A percentile compares a stretch with the other conserved stretches of the same genome.
These are phyloP conservation scores for Trissolcus brochymenae DNA, from an alignment of 2,888 invertebrate species.

Conservation along the genomic window DNA sequence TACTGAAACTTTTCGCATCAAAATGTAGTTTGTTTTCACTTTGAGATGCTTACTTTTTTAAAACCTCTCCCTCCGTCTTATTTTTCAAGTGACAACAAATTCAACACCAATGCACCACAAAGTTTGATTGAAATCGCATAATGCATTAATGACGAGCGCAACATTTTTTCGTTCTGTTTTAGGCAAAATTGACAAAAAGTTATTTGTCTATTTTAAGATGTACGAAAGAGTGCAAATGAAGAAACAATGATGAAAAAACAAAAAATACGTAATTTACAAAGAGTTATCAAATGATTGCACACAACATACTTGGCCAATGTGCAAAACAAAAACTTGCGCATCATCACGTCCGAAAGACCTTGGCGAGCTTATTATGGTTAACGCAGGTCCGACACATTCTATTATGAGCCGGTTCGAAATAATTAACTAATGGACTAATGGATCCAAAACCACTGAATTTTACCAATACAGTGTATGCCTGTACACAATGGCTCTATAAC, in stretches of 20 bases:
- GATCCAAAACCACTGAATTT: slow-evolving; percentile 60
- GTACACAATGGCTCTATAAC: slow-evolving; percentile 32
- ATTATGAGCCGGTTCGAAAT: slow-evolving; percentile 68
- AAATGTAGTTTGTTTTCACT: too few relatives aligned
- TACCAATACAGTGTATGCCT: slow-evolving; percentile 41
- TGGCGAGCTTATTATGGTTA: slow-evolving; percentile 61
- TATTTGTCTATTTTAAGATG: too few relatives aligned
- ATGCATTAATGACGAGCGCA: too few relatives aligned
- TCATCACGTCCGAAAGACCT: slow-evolving; percentile 51
- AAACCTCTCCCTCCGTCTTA: too few relatives aligned
- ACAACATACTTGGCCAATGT: slow-evolving; percentile 37
- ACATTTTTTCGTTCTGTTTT: too few relatives aligned
- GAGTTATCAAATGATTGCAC: slow-evolving; percentile 49
- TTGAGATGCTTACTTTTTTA: too few relatives aligned
- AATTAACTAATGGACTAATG: slow-evolving; percentile 74
- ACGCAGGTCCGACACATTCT: slow-evolving; percentile 64
- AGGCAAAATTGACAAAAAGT: too few relatives aligned
- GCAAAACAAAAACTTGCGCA: slow-evolving; percentile 50
- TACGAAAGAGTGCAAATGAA: too few relatives aligned
- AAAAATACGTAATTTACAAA: slow-evolving; percentile 58
- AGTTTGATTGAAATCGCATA: too few relatives aligned
- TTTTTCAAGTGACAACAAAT: too few relatives aligned
- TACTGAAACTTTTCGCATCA: too few relatives aligned
- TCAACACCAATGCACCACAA: too few relatives aligned
- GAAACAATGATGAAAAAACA: slow-evolving; percentile 17